Percentiles rank a stretch among this genome's conserved stretches.
phyloP scores from a whole-genome alignment of 1,140 invertebrate genomes.

The Drosophila melanogaster region Release_6_plus_ISO1_MT NC_004354.4:6892001-6892500 shows the following conservation, averaged over 20 bases:
- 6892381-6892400: constrained; percentile 7
- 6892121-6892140: constrained; percentile 33
- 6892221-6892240: too few relatives aligned
- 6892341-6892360: constrained; percentile 46
- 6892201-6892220: too few relatives aligned
- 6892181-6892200: constrained; percentile 32
- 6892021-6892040: constrained; percentile 12
- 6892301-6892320: constrained; percentile 19
- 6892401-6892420: not conserved
- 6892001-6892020: constrained; percentile 67
- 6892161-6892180: constrained; percentile 53
- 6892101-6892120: not conserved
- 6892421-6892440: constrained; percentile 1
- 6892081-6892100: not conserved
- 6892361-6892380: constrained; percentile 64
- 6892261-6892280: constrained; percentile 21
- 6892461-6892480: constrained; percentile 35
- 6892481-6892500: constrained; percentile 2
- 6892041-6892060: not conserved
- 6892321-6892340: constrained; percentile 37
- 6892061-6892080: not conserved
- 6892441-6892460: constrained; percentile 15
- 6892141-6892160: constrained; percentile 56
- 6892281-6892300: constrained; percentile 35
- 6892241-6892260: not conserved